Conservation (phyloP, 2,797 vertebrate species). For the Hyperoplus lanceolatus region DNA sequence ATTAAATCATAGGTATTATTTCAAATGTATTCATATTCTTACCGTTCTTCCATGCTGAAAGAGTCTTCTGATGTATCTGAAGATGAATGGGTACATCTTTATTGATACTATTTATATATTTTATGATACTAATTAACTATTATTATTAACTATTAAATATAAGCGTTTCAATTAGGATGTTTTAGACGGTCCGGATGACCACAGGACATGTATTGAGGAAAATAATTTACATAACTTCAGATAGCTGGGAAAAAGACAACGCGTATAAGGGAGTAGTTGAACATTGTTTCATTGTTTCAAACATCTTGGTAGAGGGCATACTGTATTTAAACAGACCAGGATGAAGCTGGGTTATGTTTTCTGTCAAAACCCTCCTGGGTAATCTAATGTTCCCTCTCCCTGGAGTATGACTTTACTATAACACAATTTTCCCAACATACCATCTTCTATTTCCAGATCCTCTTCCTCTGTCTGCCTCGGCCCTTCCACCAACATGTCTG, state of each 20-base stretch:
- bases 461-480: slow-evolving; percentile 10
- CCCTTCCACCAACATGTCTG: slow-evolving; percentile 8
- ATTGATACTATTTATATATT: background rate
- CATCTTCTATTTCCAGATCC: slow-evolving; percentile 14
- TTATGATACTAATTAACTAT: background rate
- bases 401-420: slow-evolving; percentile 15
- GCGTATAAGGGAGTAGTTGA: background rate
- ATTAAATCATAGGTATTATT: background rate
- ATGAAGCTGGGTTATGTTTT: slow-evolving; percentile 12
- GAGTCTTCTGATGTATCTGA: slow-evolving; percentile 6
- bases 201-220: background rate
- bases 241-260: slow-evolving; percentile 73
- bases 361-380: slow-evolving; percentile 5
- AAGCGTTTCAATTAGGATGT: background rate
- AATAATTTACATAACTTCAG: background rate
- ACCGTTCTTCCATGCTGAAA: slow-evolving; percentile 5
- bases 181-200: background rate
- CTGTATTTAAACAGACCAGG: background rate
- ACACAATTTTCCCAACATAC: slow-evolving; percentile 37
- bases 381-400: slow-evolving; percentile 7
- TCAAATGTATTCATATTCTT: background rate
- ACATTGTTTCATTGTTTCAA: background rate
- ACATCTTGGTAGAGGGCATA: background rate
- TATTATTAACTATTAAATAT: background rate
- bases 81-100: background rate